A percentile compares a stretch with the other conserved stretches of the same genome.
phyloP scores from a whole-genome alignment of 2,888 invertebrate genomes.

The Diploptera punctata region DNA sequence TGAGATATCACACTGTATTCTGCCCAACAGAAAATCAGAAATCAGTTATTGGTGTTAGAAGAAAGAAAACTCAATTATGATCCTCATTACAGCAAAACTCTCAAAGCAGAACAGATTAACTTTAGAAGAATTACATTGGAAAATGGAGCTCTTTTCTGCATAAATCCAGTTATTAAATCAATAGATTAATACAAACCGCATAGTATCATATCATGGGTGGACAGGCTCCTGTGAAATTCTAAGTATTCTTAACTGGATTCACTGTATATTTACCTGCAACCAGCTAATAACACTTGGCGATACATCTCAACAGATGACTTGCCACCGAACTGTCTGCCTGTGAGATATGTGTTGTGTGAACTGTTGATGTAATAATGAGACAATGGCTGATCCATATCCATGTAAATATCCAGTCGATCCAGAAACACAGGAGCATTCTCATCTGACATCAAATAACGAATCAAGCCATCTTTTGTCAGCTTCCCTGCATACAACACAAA shows the following conservation, averaged over 20 bases:
- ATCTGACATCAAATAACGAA: slow-evolving; percentile 99
- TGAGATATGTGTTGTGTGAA: slow-evolving; percentile 94
- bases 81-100: no score
- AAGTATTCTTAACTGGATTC: background rate
- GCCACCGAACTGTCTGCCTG: slow-evolving; percentile 96
- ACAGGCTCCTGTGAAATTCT: no score
- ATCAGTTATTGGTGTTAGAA: no score
- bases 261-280: slow-evolving; percentile 77
- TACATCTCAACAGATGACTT: slow-evolving; percentile 99
- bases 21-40: no score
- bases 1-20: no score
- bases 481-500: slow-evolving; percentile 62
- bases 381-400: slow-evolving; percentile 99
- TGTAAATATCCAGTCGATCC: slow-evolving; percentile 95
- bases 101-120: no score
- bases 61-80: no score
- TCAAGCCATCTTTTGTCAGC: slow-evolving; percentile 93
- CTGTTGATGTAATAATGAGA: slow-evolving; percentile 99
- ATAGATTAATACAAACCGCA: no score
- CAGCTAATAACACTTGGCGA: slow-evolving; percentile 93
- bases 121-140: no score
- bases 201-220: no score
- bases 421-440: slow-evolving; percentile 99
- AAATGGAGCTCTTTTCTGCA: no score
- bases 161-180: no score